Evolutionary conservation across 2,888 invertebrate species (phyloP).

Genomic region (Lymantria dispar): DNA sequence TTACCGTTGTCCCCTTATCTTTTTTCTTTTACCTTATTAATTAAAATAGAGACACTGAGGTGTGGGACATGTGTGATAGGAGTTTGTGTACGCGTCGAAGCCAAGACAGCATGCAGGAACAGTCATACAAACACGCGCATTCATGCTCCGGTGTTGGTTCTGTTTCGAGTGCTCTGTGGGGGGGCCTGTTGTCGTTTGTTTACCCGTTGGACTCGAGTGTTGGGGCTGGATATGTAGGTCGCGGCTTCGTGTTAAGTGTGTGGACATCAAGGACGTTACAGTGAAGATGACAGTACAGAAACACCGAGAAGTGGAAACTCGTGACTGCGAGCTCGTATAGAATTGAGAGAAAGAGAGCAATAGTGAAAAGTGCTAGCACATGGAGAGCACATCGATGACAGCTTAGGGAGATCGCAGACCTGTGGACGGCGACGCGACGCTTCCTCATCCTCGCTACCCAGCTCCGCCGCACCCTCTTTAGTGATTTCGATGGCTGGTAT

Average conservation of each 20-base stretch:
- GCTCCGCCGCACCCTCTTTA: slow-evolving; percentile 87
- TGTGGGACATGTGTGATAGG: slow-evolving; percentile 60
- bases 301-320: slow-evolving; percentile 77
- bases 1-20: slow-evolving; percentile 32
- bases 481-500: slow-evolving; percentile 88
- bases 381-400: slow-evolving; percentile 79
- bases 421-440: slow-evolving; percentile 71
- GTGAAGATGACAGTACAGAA: slow-evolving; percentile 76
- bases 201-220: slow-evolving; percentile 30
- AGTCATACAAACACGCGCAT: slow-evolving; percentile 68
- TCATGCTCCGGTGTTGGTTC: slow-evolving; percentile 71
- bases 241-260: slow-evolving; percentile 60
- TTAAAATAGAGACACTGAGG: slow-evolving; percentile 44
- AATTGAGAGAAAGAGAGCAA: slow-evolving; percentile 69
- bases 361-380: slow-evolving; percentile 79
- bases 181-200: slow-evolving; percentile 45
- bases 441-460: slow-evolving; percentile 86
- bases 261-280: slow-evolving; percentile 66
- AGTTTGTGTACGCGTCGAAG: slow-evolving; percentile 69
- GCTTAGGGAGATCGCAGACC: slow-evolving; percentile 79
- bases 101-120: slow-evolving; percentile 81
- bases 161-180: slow-evolving; percentile 74
- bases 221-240: slow-evolving; percentile 46
- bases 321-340: slow-evolving; percentile 71
- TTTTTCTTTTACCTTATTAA: slow-evolving; percentile 32